These are phyloP conservation scores for Popillia japonica DNA, from an alignment of 1,140 invertebrate species.

Conservation along the genomic window DNA sequence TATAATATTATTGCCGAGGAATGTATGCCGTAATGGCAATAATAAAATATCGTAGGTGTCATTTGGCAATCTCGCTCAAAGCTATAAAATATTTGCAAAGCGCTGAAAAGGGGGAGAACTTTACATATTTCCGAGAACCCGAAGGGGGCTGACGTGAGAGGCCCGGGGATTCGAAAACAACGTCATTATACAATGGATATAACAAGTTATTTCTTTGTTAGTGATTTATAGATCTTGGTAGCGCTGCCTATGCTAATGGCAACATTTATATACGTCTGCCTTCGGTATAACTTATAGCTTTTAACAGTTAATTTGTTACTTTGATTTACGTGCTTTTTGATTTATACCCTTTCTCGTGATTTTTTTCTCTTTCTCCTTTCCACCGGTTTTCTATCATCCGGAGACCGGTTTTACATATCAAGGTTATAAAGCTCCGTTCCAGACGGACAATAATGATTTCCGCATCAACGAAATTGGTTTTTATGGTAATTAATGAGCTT, in stretches of 20 bases:
- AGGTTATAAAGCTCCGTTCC: not conserved
- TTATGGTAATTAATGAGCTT: constrained; percentile 32
- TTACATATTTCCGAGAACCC: constrained; percentile 53
- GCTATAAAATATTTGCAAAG: constrained; percentile 37
- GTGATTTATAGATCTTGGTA: constrained; percentile 59
- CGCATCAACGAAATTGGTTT: not conserved
- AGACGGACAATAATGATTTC: constrained; percentile 18
- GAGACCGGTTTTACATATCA: not conserved
- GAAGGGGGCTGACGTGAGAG: constrained; percentile 39
- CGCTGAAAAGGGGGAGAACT: constrained; percentile 40
- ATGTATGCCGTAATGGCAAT: not conserved
- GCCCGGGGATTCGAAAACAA: constrained; percentile 58
- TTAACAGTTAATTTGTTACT: constrained; percentile 61
- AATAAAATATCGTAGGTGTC: constrained; percentile 20
- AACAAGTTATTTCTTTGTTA: constrained; percentile 61
- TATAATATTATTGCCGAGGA: not conserved
- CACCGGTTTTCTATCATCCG: not conserved
- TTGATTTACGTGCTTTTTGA: constrained; percentile 58
- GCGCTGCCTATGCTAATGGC: constrained; percentile 61
- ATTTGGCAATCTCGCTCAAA: constrained; percentile 28
- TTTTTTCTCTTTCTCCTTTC: constrained; percentile 14
- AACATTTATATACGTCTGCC: constrained; percentile 60
- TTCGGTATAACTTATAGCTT: constrained; percentile 58
- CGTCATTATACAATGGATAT: constrained; percentile 61
- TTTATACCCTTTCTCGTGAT: constrained; percentile 41